Percentiles rank a stretch among this genome's conserved stretches.
phyloP scores from a whole-genome alignment of 2,797 vertebrate species.

The Bradypus variegatus region DNA sequence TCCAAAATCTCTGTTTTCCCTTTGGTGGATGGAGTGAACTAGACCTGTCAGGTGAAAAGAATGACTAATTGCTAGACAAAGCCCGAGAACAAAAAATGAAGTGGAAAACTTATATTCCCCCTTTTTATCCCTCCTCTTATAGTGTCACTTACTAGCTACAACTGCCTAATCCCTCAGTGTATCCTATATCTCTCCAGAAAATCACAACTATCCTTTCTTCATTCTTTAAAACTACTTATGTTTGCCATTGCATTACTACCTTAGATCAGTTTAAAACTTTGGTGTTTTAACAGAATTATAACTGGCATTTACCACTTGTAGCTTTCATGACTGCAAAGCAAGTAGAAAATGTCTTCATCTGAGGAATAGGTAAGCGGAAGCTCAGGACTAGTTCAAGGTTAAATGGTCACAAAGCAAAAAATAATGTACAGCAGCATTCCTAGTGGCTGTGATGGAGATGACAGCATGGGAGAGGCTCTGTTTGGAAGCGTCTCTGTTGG shows the following conservation, averaged over 20 bases:
- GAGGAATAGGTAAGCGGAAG: not conserved
- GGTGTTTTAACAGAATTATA: not conserved
- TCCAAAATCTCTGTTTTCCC: not conserved
- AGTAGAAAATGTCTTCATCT: not conserved
- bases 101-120: not conserved
- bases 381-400: not conserved
- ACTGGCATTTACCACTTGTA: not conserved
- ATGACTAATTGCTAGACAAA: not conserved
- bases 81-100: not conserved
- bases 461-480: not conserved
- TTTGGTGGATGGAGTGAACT: not conserved
- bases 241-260: not conserved
- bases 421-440: not conserved
- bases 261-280: not conserved
- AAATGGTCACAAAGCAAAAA: not conserved
- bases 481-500: not conserved
- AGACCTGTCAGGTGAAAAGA: not conserved
- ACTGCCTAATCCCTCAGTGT: not conserved
- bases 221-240: not conserved
- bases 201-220: not conserved
- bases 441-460: not conserved
- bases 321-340: not conserved
- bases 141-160: fast-evolving
- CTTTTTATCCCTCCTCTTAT: not conserved
- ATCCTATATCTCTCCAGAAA: not conserved